Percentiles rank a stretch among this genome's conserved stretches.
These are phyloP conservation scores for Petaurus breviceps DNA, from an alignment of 2,113 vertebrate species.

Conservation along the genomic window DNA sequence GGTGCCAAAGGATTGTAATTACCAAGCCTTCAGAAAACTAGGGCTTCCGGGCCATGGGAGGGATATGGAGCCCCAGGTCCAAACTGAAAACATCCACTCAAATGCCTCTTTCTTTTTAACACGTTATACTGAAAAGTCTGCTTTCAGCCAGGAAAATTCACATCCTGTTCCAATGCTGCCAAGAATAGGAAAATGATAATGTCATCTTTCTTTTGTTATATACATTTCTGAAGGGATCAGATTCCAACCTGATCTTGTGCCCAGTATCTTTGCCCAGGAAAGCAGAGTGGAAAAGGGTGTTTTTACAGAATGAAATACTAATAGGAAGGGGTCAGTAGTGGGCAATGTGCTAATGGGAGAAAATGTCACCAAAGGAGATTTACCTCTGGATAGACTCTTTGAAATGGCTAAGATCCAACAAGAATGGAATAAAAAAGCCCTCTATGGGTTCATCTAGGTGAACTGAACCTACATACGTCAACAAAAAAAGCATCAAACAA, in stretches of 20 bases:
- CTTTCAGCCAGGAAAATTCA: neutral
- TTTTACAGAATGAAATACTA: neutral
- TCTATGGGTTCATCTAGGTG: neutral
- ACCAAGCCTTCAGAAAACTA: constrained; percentile 18
- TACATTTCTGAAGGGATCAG: neutral
- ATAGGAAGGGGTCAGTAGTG: neutral
- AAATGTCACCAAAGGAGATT: neutral
- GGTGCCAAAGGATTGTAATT: constrained; percentile 59
- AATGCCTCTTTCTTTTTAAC: constrained; percentile 43
- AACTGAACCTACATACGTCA: neutral
- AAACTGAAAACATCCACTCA: constrained; percentile 27
- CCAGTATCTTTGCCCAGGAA: neutral
- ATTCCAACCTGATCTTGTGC: neutral
- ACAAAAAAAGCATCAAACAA: neutral
- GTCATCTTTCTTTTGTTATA: neutral
- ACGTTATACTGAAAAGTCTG: constrained; percentile 38
- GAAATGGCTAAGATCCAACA: neutral
- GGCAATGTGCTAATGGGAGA: neutral
- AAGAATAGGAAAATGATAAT: neutral
- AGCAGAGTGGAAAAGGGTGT: neutral
- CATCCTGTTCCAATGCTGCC: neutral
- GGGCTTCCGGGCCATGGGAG: constrained; percentile 42
- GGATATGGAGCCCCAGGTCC: constrained; percentile 10
- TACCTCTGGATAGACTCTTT: neutral
- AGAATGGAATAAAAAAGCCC: neutral